Conservation (phyloP, 2,888 invertebrate species). For the Acrobasis consociella region DNA sequence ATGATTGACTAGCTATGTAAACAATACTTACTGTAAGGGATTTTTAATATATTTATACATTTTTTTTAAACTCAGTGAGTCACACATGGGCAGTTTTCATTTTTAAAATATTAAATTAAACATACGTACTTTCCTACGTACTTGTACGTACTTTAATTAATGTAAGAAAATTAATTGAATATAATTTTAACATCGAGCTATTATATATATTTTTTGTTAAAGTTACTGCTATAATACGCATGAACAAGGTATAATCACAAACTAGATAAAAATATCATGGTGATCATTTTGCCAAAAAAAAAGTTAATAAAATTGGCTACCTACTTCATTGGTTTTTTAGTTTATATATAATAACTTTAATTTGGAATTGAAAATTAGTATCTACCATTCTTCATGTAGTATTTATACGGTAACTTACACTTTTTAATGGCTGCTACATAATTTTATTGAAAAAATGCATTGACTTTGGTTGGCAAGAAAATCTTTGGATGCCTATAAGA, state of each 20-base stretch:
- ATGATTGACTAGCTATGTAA: slow-evolving; percentile 25
- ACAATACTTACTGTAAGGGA: slow-evolving; percentile 5
- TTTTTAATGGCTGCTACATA: not conserved
- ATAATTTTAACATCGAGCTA: too few species aligned
- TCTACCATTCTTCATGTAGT: too few species aligned
- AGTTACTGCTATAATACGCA: too few species aligned
- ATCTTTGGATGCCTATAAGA: slow-evolving; percentile 51
- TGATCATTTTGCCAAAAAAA: too few species aligned
- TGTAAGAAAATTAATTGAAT: too few species aligned
- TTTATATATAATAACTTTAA: not conserved
- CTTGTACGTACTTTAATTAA: too few species aligned
- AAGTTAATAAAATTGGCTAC: not conserved
- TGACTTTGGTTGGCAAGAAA: slow-evolving; percentile 46
- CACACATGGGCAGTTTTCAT: not conserved
- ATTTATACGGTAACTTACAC: not conserved
- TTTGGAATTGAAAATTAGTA: not conserved
- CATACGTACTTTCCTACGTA: too few species aligned
- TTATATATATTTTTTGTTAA: too few species aligned
- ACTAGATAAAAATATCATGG: too few species aligned
- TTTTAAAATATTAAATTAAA: not conserved
- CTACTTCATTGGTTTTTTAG: not conserved
- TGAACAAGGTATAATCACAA: too few species aligned
- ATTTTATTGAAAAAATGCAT: slow-evolving; percentile 5
- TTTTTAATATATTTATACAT: slow-evolving; percentile 1
- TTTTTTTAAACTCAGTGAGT: not conserved